phyloP scores from a whole-genome alignment of 2,113 vertebrate species.

The Nannospalax galili region DNA sequence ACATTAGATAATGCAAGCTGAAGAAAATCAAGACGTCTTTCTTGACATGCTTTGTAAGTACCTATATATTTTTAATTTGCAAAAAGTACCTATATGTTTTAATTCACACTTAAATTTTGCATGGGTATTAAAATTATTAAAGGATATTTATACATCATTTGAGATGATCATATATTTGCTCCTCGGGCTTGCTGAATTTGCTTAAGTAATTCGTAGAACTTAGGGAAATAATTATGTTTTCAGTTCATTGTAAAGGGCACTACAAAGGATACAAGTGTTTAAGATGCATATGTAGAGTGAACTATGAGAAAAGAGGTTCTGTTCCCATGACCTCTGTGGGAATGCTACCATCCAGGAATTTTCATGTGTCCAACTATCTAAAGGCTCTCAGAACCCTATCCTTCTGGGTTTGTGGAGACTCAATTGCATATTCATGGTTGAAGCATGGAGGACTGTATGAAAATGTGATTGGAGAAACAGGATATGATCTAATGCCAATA shows the following conservation, averaged over 20 bases:
- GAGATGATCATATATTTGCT: background rate
- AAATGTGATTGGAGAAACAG: background rate
- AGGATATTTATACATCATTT: too few relatives aligned
- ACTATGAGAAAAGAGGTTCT: background rate
- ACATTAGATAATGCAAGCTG: background rate
- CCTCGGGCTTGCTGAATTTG: background rate
- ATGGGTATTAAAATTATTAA: too few relatives aligned
- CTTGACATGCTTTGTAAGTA: too few relatives aligned
- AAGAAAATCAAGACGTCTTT: too few relatives aligned
- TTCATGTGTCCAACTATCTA: too few relatives aligned
- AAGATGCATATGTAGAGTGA: background rate
- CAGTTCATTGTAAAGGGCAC: too few relatives aligned
- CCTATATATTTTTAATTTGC: too few relatives aligned
- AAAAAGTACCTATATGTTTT: too few relatives aligned
- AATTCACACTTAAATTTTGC: too few relatives aligned
- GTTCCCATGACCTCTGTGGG: background rate
- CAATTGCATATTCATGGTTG: background rate
- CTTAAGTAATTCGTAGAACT: background rate
- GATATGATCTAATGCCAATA: background rate
- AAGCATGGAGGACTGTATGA: background rate
- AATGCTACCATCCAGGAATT: background rate
- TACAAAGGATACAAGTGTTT: too few relatives aligned
- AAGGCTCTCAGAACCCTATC: background rate
- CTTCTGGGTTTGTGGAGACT: background rate
- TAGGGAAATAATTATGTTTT: background rate